Conservation (phyloP, 2,113 vertebrate genomes). For the Labrus mixtus region DNA sequence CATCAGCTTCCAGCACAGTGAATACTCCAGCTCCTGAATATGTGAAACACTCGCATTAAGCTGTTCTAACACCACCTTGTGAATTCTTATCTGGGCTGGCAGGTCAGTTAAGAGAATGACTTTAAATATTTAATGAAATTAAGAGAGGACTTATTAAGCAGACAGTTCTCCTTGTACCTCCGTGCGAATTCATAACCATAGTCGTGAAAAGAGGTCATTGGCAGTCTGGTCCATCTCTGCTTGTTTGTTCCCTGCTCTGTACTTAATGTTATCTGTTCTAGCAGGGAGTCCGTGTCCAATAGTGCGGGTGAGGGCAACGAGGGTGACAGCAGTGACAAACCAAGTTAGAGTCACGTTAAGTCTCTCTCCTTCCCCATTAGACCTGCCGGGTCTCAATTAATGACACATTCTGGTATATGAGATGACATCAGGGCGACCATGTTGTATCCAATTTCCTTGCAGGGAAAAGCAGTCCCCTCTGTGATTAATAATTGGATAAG, state of each 20-base stretch:
- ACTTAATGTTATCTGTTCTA: conserved; percentile 52
- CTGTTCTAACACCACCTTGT: background rate
- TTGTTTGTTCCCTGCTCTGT: conserved; percentile 23
- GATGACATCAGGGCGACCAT: conserved; percentile 11
- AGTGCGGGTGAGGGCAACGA: conserved; percentile 29
- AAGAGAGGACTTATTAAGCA: background rate
- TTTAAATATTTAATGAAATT: conserved; percentile 15
- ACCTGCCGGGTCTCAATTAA: conserved; percentile 17
- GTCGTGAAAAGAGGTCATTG: conserved; percentile 29
- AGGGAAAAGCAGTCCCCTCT: background rate
- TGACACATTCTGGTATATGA: conserved; percentile 7
- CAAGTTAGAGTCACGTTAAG: conserved; percentile 38
- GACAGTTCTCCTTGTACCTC: background rate
- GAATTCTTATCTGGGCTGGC: background rate
- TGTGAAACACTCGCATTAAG: conserved; percentile 18
- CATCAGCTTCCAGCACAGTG: conserved; percentile 42
- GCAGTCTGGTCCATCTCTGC: background rate
- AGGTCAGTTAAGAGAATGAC: conserved; percentile 7
- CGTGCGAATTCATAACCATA: background rate
- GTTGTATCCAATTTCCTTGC: background rate
- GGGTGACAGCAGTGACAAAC: conserved; percentile 38
- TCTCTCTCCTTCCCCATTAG: conserved; percentile 10
- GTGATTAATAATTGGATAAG: conserved; percentile 7
- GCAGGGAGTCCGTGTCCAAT: conserved; percentile 52
- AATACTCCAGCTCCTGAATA: conserved; percentile 1